A percentile compares a stretch with the other conserved stretches of the same genome.
Conservation (phyloP, 2,888 invertebrate species). For the Andrena praecox region DNA sequence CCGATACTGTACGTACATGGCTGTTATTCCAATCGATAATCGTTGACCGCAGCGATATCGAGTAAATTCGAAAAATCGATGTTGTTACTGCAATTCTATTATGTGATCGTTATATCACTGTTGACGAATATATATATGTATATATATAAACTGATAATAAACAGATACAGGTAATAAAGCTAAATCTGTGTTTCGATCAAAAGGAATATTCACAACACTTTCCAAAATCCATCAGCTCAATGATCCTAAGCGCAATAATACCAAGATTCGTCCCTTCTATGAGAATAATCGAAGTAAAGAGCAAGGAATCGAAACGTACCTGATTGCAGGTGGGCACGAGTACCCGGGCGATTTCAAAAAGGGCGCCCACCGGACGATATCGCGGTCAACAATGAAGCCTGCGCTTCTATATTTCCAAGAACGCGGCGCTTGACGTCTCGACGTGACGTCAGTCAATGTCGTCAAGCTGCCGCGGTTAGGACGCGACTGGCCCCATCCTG, state of each 20-base stretch:
- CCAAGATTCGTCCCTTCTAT: not conserved
- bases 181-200: not conserved
- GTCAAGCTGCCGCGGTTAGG: constrained; percentile 39
- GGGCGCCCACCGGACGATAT: constrained; percentile 43
- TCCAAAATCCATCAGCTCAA: not conserved
- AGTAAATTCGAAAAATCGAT: constrained; percentile 61
- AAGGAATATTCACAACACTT: not conserved
- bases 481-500: not conserved
- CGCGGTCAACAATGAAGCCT: constrained; percentile 51
- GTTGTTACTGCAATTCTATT: constrained; percentile 76
- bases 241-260: not conserved
- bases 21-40: constrained; percentile 52
- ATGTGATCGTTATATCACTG: constrained; percentile 76
- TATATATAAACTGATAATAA: constrained; percentile 70
- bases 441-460: constrained; percentile 73
- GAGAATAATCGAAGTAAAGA: not conserved
- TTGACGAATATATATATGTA: constrained; percentile 69
- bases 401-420: constrained; percentile 71
- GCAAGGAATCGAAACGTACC: not conserved
- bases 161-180: constrained; percentile 69
- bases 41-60: constrained; percentile 40
- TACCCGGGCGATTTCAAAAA: constrained; percentile 45
- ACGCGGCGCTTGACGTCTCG: constrained; percentile 67
- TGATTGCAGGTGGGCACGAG: not conserved
- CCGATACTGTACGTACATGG: constrained; percentile 57